phyloP scores from a whole-genome alignment of 2,888 invertebrate genomes.

The Scaptodrosophila latifasciaeformis region DNA sequence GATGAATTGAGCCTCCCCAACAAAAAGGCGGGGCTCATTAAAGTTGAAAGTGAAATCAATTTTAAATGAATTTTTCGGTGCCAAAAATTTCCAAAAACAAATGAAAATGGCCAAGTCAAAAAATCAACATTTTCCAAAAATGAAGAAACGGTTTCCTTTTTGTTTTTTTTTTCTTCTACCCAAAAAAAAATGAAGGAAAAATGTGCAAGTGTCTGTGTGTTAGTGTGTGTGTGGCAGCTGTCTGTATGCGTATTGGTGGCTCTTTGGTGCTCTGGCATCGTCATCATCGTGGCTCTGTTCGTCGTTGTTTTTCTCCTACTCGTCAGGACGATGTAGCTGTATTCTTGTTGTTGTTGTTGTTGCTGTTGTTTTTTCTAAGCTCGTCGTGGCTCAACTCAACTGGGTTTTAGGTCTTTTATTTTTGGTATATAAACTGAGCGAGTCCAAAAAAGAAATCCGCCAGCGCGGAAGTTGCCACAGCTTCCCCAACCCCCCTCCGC shows the following conservation, averaged over 20 bases:
- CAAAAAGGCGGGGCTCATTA: neutral
- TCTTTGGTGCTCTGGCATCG: slow-evolving; percentile 11
- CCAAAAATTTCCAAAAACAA: too few relatives aligned
- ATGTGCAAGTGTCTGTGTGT: slow-evolving; percentile 12
- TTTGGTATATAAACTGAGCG: neutral
- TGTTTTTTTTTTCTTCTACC: too few relatives aligned
- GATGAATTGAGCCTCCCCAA: neutral
- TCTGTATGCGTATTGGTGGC: slow-evolving; percentile 64
- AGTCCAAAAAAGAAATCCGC: too few relatives aligned
- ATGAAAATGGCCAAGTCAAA: slow-evolving; percentile 12
- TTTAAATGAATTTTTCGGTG: too few relatives aligned
- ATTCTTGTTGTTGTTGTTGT: slow-evolving; percentile 17
- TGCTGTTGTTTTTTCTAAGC: slow-evolving; percentile 34
- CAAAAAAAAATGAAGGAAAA: neutral
- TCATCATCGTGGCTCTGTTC: slow-evolving; percentile 34
- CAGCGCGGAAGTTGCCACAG: too few relatives aligned
- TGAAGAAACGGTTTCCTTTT: slow-evolving; percentile 56
- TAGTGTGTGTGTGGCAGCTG: slow-evolving; percentile 56
- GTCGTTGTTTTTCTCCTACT: slow-evolving; percentile 22
- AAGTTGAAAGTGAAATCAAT: too few relatives aligned
- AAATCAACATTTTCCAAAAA: slow-evolving; percentile 31
- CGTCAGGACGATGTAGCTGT: slow-evolving; percentile 1
- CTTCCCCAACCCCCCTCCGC: neutral
- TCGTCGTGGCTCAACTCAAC: slow-evolving; percentile 21
- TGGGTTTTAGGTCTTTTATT: too few relatives aligned